Percentiles rank a stretch among this genome's conserved stretches.
Conservation (phyloP, 2,797 vertebrate species). For the Pseudochirops corinnae region DNA sequence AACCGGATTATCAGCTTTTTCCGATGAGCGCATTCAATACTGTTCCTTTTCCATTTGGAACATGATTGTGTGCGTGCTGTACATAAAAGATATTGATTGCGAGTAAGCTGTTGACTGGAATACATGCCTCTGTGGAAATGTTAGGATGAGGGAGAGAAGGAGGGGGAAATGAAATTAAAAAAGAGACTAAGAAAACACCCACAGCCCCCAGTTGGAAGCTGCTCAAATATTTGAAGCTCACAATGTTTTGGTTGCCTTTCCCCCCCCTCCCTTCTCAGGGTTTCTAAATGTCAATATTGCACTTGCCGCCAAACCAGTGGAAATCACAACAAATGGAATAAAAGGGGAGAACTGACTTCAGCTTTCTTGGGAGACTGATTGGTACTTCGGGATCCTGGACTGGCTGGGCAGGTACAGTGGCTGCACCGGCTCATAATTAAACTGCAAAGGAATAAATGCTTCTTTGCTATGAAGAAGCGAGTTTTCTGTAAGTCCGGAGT, state of each 20-base stretch:
- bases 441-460: conserved; percentile 55
- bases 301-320: conserved; percentile 62
- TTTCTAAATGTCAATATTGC: conserved; percentile 73
- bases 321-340: conserved; percentile 64
- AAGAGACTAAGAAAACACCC: conserved; percentile 38
- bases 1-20: conserved; percentile 27
- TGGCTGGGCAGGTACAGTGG: conserved; percentile 66
- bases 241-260: conserved; percentile 56
- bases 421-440: conserved; percentile 67
- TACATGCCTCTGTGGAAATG: conserved; percentile 51
- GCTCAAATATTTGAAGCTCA: conserved; percentile 67
- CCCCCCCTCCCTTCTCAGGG: conserved; percentile 24
- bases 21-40: not conserved
- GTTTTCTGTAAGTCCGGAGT: conserved; percentile 36
- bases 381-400: conserved; percentile 39
- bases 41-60: conserved; percentile 56
- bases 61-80: conserved; percentile 23
- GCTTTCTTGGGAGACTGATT: conserved; percentile 60
- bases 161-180: conserved; percentile 47
- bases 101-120: conserved; percentile 59
- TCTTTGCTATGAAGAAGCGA: conserved; percentile 40
- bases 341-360: conserved; percentile 12
- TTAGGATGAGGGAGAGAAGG: not conserved
- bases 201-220: conserved; percentile 35
- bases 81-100: conserved; percentile 61